phyloP scores from a whole-genome alignment of 2,797 vertebrate genomes.

The Poecile montanus region DNA sequence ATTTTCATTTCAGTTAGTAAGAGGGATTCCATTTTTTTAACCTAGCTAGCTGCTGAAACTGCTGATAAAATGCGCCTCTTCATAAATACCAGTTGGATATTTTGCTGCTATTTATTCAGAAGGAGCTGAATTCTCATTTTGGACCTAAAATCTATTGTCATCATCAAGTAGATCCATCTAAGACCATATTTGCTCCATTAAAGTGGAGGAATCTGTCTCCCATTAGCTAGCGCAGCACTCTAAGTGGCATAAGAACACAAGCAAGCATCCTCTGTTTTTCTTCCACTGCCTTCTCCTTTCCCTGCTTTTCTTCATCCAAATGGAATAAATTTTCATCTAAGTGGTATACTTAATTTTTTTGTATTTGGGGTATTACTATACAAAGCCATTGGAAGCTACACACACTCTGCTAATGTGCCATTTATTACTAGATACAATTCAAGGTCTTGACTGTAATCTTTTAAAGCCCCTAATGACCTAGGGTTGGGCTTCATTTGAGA shows the following conservation, averaged over 20 bases:
- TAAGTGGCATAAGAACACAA: constrained; percentile 41
- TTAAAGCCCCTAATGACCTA: constrained; percentile 33
- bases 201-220: neutral
- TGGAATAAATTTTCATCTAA: neutral
- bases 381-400: neutral
- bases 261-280: constrained; percentile 24
- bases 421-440: constrained; percentile 31
- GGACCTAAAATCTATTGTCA: neutral
- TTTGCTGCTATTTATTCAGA: constrained; percentile 5
- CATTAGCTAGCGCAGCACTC: neutral
- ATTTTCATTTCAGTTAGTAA: neutral
- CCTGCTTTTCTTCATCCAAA: constrained; percentile 30
- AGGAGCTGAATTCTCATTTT: constrained; percentile 8
- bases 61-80: neutral
- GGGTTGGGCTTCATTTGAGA: constrained; percentile 11
- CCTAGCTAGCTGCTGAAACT: neutral
- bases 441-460: constrained; percentile 43
- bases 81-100: neutral
- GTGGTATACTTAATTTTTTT: neutral
- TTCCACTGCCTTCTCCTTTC: neutral
- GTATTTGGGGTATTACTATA: neutral
- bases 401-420: neutral
- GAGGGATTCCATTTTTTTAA: neutral
- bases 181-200: neutral
- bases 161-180: neutral